Percentiles rank a stretch among this genome's conserved stretches.
Conservation (phyloP, 2,888 invertebrate species). For the Synergus umbraculus region DNA sequence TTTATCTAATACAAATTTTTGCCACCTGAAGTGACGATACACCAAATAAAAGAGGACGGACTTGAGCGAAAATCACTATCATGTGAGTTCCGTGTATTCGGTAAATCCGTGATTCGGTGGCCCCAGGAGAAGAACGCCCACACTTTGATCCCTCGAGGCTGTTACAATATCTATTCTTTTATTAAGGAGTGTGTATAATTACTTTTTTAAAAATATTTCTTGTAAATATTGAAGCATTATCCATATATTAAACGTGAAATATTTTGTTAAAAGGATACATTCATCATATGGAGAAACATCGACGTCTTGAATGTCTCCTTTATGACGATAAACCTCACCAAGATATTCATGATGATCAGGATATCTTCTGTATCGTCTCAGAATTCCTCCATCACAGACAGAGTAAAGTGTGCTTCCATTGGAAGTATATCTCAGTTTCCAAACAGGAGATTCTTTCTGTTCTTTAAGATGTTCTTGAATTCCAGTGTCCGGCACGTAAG, state of each 20-base stretch:
- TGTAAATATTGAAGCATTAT: too few relatives aligned
- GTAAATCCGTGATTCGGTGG: constrained; percentile 78
- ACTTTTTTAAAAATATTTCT: neutral
- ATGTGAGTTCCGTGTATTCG: constrained; percentile 78
- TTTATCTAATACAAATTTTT: constrained; percentile 22
- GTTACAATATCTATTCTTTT: constrained; percentile 75
- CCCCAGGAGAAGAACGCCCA: constrained; percentile 77
- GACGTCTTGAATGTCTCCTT: constrained; percentile 77
- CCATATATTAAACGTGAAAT: too few relatives aligned
- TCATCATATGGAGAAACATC: constrained; percentile 79
- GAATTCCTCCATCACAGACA: constrained; percentile 76
- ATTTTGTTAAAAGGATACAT: constrained; percentile 75
- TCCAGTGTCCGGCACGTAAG: constrained; percentile 77
- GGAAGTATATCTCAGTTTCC: constrained; percentile 77
- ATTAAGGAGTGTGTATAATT: constrained; percentile 43
- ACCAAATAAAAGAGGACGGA: constrained; percentile 21
- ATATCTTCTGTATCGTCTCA: constrained; percentile 77
- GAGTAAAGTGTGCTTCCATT: constrained; percentile 77
- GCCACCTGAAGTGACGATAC: constrained; percentile 28
- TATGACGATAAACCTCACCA: constrained; percentile 77
- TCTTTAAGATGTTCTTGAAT: constrained; percentile 75
- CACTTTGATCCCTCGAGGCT: constrained; percentile 77
- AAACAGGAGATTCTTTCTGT: constrained; percentile 74
- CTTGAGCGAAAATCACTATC: constrained; percentile 57
- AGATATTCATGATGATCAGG: constrained; percentile 77